Base-by-base conservation (phyloP, 2,888 invertebrate species). In the Cantharis rustica region DNA sequence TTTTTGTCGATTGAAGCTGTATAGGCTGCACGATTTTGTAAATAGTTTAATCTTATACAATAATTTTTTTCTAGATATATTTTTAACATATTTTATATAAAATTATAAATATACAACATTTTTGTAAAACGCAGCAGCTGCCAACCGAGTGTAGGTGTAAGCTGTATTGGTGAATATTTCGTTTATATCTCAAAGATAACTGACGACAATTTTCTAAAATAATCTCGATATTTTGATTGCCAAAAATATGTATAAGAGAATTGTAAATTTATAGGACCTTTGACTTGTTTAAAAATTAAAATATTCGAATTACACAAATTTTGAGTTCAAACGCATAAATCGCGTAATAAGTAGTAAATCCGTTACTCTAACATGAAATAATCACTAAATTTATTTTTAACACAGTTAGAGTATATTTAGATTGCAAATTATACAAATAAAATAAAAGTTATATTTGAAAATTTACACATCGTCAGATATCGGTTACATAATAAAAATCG, bases 191-290 rank as follows among this genome's bases (percentile, higher is more conserved):
- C 66, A 66, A 72, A 64, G 66, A 72, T 64, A 72, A 69, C 68
- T 69, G 69, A 73, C 73, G 69, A 68, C 73, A 69, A 68, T 73
- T 61, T 73, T 73, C 69, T 69, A 73, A 73, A 73, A 73, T 73
- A 69, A 73, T 61, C 61, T 66, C 13, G 16, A 66, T 31, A 20
- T 20, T 66, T n/a, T 23, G 31, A 66, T 16, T 31, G 63, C 72
- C 72, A 72, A 72, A 27, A 72, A 62, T 47, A 47, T 47, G n/a
- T 47, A n/a, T 47, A 47, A 47, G 47, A n/a, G n/a, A 47, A n/a
- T 5, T n/a, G 47, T 47, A 47, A 47, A 47, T 47, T 47, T 47
- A 47, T 47, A 47, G 47, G n/a, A 47, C 47, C 47, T 47, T 47
- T 47, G 47, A 47, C n/a, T 47, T 47, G 47, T 47, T 47, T 47